phyloP scores from a whole-genome alignment of 2,113 vertebrate species.

The Grammomys dolichurus region DNA sequence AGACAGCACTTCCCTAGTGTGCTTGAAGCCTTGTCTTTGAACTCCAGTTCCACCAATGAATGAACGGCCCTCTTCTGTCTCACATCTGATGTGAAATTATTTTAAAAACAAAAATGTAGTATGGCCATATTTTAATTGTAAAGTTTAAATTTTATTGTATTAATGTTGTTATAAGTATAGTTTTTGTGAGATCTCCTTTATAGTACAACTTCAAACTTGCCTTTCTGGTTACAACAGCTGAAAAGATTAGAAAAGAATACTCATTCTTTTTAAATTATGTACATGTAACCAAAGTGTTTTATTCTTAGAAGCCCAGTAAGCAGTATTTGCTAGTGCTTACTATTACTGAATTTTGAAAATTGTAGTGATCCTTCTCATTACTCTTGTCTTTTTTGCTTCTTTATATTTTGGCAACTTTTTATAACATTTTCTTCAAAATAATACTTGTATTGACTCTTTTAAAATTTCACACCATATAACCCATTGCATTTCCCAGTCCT shows the following conservation, averaged over 20 bases:
- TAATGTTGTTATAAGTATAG: not conserved
- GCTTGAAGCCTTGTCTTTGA: not conserved
- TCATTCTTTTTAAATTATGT: not conserved
- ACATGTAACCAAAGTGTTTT: not conserved
- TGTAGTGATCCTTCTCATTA: not conserved
- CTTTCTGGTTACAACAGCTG: not conserved
- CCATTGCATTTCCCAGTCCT: not conserved
- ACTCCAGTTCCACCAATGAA: not conserved
- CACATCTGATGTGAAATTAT: not conserved
- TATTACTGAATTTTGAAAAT: not conserved
- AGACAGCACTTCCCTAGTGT: not conserved
- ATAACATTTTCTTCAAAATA: not conserved
- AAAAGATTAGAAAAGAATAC: not conserved
- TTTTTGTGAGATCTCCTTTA: not conserved
- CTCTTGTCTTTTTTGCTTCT: not conserved
- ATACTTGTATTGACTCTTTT: not conserved
- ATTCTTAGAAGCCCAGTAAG: not conserved
- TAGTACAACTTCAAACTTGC: not conserved
- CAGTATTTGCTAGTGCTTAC: not conserved
- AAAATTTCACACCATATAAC: not conserved
- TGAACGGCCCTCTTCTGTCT: too few species aligned
- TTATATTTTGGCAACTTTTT: not conserved
- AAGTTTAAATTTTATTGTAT: not conserved
- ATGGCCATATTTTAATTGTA: not conserved
- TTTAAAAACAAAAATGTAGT: not conserved